Conservation (phyloP, 2,113 vertebrate genomes). For the Chloebia gouldiae region DNA sequence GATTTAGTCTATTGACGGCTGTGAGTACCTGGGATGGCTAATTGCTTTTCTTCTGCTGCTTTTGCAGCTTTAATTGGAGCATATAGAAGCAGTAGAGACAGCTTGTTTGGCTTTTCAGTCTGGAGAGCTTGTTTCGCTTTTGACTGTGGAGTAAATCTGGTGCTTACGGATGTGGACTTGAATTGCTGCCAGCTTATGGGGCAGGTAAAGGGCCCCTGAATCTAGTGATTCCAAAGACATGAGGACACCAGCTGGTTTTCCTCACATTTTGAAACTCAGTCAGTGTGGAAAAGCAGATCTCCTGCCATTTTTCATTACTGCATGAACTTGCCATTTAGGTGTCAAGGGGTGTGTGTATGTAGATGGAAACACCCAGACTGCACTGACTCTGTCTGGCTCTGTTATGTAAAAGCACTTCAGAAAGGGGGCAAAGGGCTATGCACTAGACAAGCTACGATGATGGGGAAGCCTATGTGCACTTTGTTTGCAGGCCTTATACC, state of each 20-base stretch:
- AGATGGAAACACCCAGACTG: background rate
- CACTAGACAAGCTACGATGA: background rate
- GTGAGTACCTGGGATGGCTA: background rate
- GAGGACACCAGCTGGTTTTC: background rate
- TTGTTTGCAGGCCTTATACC: background rate
- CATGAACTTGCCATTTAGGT: background rate
- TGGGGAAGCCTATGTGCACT: fast-evolving
- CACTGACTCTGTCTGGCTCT: background rate
- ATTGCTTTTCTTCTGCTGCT: background rate
- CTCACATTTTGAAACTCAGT: background rate
- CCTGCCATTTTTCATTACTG: background rate
- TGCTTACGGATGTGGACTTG: background rate
- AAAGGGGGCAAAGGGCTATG: background rate
- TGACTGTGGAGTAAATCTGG: background rate
- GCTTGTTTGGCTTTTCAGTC: background rate
- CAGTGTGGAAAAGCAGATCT: background rate
- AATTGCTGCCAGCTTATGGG: background rate
- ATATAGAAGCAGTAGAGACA: background rate
- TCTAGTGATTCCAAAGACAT: background rate
- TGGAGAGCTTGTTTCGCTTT: background rate
- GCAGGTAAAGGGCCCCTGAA: background rate
- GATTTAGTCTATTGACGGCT: background rate
- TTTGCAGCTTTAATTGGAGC: background rate
- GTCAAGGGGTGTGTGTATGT: background rate
- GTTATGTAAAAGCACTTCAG: background rate